These are phyloP conservation scores for Antheraea yamamai DNA, from an alignment of 2,888 invertebrate genomes.

Conservation along the genomic window DNA sequence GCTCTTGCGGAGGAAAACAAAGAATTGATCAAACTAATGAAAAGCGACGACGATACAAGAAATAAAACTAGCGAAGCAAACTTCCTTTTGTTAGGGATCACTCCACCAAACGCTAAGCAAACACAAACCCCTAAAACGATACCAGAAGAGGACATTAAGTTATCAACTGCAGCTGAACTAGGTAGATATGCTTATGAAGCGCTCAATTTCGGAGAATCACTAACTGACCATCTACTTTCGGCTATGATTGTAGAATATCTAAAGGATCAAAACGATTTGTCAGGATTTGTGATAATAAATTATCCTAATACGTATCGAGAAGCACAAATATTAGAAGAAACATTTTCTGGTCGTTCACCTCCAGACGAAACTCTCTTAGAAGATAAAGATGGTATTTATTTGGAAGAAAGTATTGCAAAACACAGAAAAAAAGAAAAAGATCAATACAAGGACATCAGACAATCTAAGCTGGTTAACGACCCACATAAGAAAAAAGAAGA, in stretches of 20 bases:
- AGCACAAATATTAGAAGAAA: conserved; percentile 82
- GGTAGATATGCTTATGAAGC: conserved; percentile 82
- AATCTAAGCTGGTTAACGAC: conserved; percentile 78
- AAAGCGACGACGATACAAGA: conserved; percentile 55
- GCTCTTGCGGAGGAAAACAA: conserved; percentile 57
- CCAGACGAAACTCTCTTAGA: conserved; percentile 62
- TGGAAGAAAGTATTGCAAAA: conserved; percentile 65
- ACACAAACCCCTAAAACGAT: conserved; percentile 84
- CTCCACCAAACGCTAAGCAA: conserved; percentile 69
- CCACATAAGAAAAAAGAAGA: conserved; percentile 63
- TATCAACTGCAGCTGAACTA: conserved; percentile 76
- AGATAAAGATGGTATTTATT: conserved; percentile 66
- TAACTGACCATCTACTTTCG: conserved; percentile 80
- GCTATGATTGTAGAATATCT: conserved; percentile 84
- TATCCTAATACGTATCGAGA: conserved; percentile 83
- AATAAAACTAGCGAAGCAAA: conserved; percentile 53
- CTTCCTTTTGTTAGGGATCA: conserved; percentile 46
- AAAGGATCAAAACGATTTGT: conserved; percentile 67
- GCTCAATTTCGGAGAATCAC: conserved; percentile 76
- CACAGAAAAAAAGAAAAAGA: conserved; percentile 66
- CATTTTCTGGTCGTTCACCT: conserved; percentile 77
- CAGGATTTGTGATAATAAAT: conserved; percentile 85
- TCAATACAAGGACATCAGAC: conserved; percentile 55
- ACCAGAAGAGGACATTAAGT: conserved; percentile 80
- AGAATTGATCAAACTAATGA: conserved; percentile 62